Evolutionary conservation across 2,797 vertebrate genomes (phyloP).

Genomic region (Sciurus carolinensis): DNA sequence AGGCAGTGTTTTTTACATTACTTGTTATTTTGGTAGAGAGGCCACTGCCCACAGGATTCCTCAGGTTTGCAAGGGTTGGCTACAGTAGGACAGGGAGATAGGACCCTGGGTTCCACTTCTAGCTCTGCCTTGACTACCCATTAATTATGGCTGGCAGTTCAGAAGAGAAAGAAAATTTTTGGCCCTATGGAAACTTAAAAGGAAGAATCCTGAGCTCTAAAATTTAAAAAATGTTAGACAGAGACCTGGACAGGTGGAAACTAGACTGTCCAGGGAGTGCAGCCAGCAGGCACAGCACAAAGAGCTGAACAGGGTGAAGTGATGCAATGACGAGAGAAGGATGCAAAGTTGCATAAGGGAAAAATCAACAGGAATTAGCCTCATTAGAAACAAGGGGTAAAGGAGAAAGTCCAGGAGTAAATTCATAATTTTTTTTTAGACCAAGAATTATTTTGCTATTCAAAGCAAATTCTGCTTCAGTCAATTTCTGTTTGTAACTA

Average conservation of each 20-base stretch:
- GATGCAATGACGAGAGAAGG: background rate
- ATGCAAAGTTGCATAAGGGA: background rate
- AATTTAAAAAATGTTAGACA: background rate
- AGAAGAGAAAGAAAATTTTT: background rate
- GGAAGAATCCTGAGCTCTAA: background rate
- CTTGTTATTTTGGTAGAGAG: background rate
- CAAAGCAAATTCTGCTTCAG: background rate
- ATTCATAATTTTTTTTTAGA: background rate
- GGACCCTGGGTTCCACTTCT: background rate
- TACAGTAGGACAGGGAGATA: background rate
- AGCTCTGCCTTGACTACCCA: background rate
- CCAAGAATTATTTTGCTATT: conserved; percentile 25
- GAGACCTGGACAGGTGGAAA: background rate
- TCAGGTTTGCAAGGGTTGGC: background rate
- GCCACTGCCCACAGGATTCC: background rate
- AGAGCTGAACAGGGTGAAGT: background rate
- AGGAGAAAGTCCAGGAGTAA: background rate
- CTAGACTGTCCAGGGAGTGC: background rate
- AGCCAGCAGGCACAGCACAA: background rate
- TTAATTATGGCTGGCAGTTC: background rate
- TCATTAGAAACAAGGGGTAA: background rate
- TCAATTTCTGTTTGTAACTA: conserved; percentile 27
- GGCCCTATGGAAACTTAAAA: background rate
- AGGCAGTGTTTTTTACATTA: rapidly evolving
- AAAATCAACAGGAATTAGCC: no score